Percentiles rank a stretch among this genome's conserved stretches.
These are phyloP conservation scores for Lasioglossum calceatum DNA, from an alignment of 2,888 invertebrate genomes.

Conservation along the genomic window DNA sequence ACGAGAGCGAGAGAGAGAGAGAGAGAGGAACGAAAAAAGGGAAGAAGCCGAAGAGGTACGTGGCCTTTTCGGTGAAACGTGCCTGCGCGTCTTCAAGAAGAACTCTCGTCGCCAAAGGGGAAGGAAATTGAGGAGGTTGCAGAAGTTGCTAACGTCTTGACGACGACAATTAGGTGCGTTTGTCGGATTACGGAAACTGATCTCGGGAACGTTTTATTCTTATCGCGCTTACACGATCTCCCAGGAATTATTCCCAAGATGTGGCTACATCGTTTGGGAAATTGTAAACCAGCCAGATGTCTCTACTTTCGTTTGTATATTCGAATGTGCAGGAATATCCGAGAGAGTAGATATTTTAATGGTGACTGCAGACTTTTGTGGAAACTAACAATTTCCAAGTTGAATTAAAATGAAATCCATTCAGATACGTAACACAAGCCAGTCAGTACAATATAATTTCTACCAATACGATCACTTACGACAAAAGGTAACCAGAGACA, in stretches of 20 bases:
- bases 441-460: too few species aligned
- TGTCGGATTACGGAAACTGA: background rate
- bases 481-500: too few species aligned
- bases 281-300: background rate
- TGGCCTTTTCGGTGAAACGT: slow-evolving; percentile 43
- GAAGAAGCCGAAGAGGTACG: slow-evolving; percentile 19
- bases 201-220: background rate
- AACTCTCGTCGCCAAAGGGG: slow-evolving; percentile 17
- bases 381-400: too few species aligned
- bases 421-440: too few species aligned
- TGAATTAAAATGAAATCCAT: too few species aligned
- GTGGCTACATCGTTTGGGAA: background rate
- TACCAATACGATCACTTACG: too few species aligned
- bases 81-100: slow-evolving; percentile 33
- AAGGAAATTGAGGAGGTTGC: slow-evolving; percentile 16
- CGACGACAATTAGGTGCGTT: slow-evolving; percentile 33
- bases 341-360: too few species aligned
- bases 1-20: background rate
- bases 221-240: background rate
- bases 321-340: too few species aligned
- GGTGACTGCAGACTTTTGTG: too few species aligned
- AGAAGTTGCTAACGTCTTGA: background rate
- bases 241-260: background rate
- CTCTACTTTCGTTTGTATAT: background rate
- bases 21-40: background rate